These are phyloP conservation scores for Mallotus villosus DNA, from an alignment of 2,797 vertebrate species.

Conservation along the genomic window DNA sequence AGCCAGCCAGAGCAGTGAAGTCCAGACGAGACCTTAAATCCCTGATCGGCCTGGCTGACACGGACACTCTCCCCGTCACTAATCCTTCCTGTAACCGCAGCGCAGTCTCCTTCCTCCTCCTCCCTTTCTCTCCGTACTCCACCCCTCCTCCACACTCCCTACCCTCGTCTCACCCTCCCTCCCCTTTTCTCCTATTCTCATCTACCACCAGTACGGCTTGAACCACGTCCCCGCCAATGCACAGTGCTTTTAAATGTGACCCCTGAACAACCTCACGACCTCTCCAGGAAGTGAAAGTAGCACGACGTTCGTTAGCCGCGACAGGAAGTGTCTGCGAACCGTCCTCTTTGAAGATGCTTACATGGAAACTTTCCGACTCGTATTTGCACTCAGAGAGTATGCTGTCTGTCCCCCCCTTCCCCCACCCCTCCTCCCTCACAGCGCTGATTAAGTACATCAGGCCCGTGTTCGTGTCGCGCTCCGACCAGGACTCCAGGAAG, in stretches of 20 bases:
- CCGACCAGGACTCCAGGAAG: constrained; percentile 93
- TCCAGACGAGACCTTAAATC: constrained; percentile 65
- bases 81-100: constrained; percentile 10
- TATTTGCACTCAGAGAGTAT: too few species aligned
- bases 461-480: constrained; percentile 94
- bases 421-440: constrained; percentile 59
- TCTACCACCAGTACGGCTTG: too few species aligned
- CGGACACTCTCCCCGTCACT: constrained; percentile 45
- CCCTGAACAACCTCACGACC: too few species aligned
- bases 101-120: not conserved
- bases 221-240: too few species aligned
- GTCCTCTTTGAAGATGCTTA: too few species aligned
- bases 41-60: constrained; percentile 62
- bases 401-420: too few species aligned
- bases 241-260: too few species aligned
- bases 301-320: too few species aligned
- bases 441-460: constrained; percentile 95
- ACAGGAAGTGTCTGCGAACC: too few species aligned
- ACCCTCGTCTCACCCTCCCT: constrained; percentile 10
- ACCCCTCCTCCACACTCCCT: not conserved
- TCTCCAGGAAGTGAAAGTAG: too few species aligned
- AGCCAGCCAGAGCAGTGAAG: constrained; percentile 37
- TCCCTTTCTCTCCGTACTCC: not conserved
- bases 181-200: not conserved
- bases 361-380: too few species aligned